These are phyloP conservation scores for Chrysotoxum bicinctum DNA, from an alignment of 2,888 invertebrate species.

Conservation along the genomic window DNA sequence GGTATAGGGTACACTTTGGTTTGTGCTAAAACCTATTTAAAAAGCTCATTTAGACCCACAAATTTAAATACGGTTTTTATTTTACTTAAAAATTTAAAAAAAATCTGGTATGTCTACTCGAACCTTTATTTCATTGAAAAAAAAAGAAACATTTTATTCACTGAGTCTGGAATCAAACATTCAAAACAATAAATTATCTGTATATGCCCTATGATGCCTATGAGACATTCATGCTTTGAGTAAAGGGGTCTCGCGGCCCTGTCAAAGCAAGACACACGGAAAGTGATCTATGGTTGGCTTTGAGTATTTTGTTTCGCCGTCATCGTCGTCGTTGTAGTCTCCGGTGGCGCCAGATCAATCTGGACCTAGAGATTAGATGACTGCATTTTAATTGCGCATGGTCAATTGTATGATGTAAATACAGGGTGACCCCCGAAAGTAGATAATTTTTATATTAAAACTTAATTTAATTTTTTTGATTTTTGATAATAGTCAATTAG, in stretches of 20 bases:
- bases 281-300: slow-evolving; percentile 47
- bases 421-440: not conserved
- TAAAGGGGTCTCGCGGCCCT: not conserved
- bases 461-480: too few species aligned
- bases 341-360: slow-evolving; percentile 68
- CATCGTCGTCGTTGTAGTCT: not conserved
- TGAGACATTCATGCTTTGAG: not conserved
- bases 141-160: not conserved
- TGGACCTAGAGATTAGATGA: slow-evolving; percentile 60
- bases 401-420: not conserved
- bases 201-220: not conserved
- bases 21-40: too few species aligned
- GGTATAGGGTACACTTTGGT: too few species aligned
- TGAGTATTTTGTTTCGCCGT: slow-evolving; percentile 39
- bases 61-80: too few species aligned
- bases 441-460: too few species aligned
- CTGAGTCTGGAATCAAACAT: not conserved
- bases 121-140: not conserved
- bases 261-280: not conserved
- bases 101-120: too few species aligned
- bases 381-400: slow-evolving; percentile 66
- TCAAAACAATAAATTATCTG: not conserved
- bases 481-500: too few species aligned
- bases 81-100: too few species aligned
- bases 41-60: too few species aligned